Evolutionary conservation across 2,797 vertebrate species (phyloP).

Genomic region (Enteromius fasciolatus): DNA sequence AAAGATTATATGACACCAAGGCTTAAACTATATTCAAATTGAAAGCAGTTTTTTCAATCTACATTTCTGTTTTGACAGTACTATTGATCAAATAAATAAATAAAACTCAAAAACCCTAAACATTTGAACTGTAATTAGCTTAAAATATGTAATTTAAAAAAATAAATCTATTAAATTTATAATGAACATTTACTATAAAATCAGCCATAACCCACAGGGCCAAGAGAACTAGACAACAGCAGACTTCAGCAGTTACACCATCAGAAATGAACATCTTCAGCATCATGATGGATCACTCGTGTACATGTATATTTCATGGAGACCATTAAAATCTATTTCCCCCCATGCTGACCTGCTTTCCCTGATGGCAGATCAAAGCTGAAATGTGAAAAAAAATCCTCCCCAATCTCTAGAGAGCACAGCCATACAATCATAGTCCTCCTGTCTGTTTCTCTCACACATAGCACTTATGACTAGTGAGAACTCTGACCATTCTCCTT

Average conservation of each 20-base stretch:
- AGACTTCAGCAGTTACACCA: not conserved
- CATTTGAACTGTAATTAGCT: not conserved
- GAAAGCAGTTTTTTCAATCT: not conserved
- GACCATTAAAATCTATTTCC: conserved; percentile 28
- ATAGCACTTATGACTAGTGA: not conserved
- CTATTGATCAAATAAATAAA: not conserved
- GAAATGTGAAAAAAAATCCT: conserved; percentile 7
- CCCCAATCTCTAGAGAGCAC: conserved; percentile 23
- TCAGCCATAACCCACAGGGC: not conserved
- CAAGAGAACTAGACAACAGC: not conserved
- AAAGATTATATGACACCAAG: not conserved
- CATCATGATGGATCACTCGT: conserved; percentile 3
- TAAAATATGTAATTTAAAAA: not conserved
- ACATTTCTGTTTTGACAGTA: not conserved
- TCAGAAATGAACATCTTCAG: not conserved
- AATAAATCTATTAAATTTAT: not conserved
- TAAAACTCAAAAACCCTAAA: not conserved
- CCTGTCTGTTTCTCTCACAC: conserved; percentile 30
- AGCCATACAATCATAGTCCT: conserved; percentile 20
- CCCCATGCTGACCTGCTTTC: not conserved
- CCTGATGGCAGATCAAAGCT: not conserved
- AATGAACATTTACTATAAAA: not conserved
- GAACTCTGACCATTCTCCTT: conserved; percentile 3
- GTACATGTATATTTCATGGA: conserved; percentile 28
- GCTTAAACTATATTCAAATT: not conserved